These are phyloP conservation scores for Lochmaea capreae DNA, from an alignment of 2,888 invertebrate genomes.

Conservation along the genomic window DNA sequence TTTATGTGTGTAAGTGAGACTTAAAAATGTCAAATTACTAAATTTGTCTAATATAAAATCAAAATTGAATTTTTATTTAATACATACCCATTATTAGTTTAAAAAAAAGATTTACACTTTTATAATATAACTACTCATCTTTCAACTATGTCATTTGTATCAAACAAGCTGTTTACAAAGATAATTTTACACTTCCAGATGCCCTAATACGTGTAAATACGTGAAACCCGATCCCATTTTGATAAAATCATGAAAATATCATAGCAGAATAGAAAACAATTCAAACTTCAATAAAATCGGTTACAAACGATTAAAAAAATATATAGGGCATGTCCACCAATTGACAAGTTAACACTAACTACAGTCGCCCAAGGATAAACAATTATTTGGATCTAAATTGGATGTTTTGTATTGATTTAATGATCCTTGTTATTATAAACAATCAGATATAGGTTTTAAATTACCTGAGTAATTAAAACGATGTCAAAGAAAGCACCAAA, in stretches of 20 bases:
- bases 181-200: conserved; percentile 3
- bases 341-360: no score
- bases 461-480: no score
- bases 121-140: background rate
- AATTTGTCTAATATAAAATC: background rate
- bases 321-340: no score
- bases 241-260: background rate
- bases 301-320: background rate
- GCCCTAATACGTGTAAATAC: background rate
- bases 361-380: no score
- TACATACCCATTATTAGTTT: background rate
- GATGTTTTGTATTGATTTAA: no score
- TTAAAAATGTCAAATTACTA: no score
- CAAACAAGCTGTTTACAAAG: background rate
- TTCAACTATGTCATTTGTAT: background rate
- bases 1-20: no score
- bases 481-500: no score
- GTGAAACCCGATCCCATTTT: background rate
- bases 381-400: no score
- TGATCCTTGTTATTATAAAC: no score
- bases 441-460: no score
- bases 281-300: background rate
- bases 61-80: background rate
- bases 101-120: background rate
- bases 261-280: background rate